Conservation (phyloP, 2,113 vertebrate genomes). For the Syngnathoides biaculeatus region DNA sequence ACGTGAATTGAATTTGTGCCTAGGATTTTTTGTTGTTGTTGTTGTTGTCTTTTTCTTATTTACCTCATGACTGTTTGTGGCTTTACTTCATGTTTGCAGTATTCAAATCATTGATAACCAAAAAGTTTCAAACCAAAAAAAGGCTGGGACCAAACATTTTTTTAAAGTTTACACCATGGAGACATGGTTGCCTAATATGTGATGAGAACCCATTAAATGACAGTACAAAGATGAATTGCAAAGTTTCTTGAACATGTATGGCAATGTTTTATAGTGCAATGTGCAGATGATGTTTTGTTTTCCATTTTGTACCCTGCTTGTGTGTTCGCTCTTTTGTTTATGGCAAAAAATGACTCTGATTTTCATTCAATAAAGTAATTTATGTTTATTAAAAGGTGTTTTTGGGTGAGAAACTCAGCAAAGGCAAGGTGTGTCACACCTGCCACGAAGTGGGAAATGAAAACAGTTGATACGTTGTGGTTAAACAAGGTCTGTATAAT, state of each 20-base stretch:
- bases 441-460: not conserved
- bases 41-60: conserved; percentile 41
- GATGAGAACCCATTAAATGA: conserved; percentile 35
- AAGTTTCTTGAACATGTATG: conserved; percentile 49
- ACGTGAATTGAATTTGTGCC: conserved; percentile 51
- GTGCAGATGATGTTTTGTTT: conserved; percentile 56
- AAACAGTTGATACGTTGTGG: not conserved
- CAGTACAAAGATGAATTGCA: conserved; percentile 43
- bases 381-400: conserved; percentile 70
- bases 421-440: not conserved
- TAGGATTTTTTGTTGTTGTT: conserved; percentile 36
- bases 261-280: conserved; percentile 67
- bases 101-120: conserved; percentile 55
- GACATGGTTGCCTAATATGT: conserved; percentile 38
- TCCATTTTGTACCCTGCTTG: conserved; percentile 59
- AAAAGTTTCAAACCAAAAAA: conserved; percentile 36
- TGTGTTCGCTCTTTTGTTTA: conserved; percentile 64
- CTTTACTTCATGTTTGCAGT: conserved; percentile 55
- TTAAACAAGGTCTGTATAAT: conserved; percentile 41
- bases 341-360: conserved; percentile 45
- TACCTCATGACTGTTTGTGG: conserved; percentile 61
- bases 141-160: conserved; percentile 61
- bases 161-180: conserved; percentile 56
- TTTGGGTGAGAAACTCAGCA: not conserved
- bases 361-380: conserved; percentile 79